Evolutionary conservation across 2,888 invertebrate species (phyloP).

Genomic region (Allygus modestus): DNA sequence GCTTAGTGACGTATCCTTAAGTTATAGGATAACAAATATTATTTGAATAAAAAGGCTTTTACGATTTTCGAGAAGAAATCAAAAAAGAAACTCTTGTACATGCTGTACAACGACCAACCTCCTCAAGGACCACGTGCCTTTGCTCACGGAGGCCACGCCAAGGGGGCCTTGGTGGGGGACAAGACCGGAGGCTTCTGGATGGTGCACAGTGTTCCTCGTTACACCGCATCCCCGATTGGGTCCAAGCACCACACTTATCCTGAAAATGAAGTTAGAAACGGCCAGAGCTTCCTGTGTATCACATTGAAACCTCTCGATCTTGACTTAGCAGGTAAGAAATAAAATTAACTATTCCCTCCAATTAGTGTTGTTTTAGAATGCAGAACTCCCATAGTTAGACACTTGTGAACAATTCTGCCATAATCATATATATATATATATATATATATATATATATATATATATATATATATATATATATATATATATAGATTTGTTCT

Average conservation of each 20-base stretch:
- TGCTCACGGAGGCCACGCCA: constrained; percentile 85
- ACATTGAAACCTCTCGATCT: constrained; percentile 83
- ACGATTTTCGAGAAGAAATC: too few species aligned
- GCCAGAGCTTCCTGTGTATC: constrained; percentile 93
- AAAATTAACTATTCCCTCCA: not conserved
- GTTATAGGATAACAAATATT: too few species aligned
- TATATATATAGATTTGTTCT: too few species aligned
- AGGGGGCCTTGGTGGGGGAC: constrained; percentile 90
- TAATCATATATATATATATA: too few species aligned
- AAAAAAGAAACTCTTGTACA: constrained; percentile 72
- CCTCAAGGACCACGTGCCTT: constrained; percentile 75
- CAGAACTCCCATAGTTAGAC: too few species aligned
- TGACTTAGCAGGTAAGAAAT: constrained; percentile 81
- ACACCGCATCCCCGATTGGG: constrained; percentile 78
- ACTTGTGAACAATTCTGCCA: too few species aligned
- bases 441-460: too few species aligned
- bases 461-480: too few species aligned
- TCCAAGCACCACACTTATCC: constrained; percentile 82
- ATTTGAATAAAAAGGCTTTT: too few species aligned
- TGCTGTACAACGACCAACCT: constrained; percentile 93
- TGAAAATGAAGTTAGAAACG: constrained; percentile 83
- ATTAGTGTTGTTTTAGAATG: too few species aligned
- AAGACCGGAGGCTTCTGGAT: constrained; percentile 91
- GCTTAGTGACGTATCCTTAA: too few species aligned
- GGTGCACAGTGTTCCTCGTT: constrained; percentile 94